A percentile compares a stretch with the other conserved stretches of the same genome.
Conservation (phyloP, 2,113 vertebrate genomes). For the Isurus oxyrinchus region DNA sequence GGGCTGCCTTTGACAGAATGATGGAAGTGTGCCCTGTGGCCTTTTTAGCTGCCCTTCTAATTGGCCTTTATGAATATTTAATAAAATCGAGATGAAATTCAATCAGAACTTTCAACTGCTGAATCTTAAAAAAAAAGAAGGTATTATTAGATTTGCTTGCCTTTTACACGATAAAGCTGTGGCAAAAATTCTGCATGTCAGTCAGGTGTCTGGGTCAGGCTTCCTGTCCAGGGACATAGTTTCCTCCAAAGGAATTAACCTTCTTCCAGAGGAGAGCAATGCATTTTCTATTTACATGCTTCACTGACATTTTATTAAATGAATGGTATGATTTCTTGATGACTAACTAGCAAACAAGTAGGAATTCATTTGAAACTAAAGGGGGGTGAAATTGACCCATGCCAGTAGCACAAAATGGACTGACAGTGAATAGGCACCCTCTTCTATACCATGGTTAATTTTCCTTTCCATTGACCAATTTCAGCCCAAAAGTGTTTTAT, state of each 20-base stretch:
- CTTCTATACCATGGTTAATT: too few relatives aligned
- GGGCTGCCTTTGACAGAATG: conserved; percentile 68
- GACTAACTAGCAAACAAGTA: neutral
- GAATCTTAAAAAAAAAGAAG: conserved; percentile 58
- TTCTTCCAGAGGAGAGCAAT: conserved; percentile 47
- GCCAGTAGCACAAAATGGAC: neutral
- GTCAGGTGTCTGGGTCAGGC: conserved; percentile 54
- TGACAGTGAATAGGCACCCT: neutral
- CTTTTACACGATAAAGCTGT: conserved; percentile 52
- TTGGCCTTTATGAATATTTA: conserved; percentile 96
- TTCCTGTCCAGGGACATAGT: conserved; percentile 50
- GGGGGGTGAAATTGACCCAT: neutral
- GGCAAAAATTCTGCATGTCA: conserved; percentile 50
- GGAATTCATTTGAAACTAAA: conserved; percentile 13
- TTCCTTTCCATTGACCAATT: neutral
- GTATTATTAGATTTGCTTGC: conserved; percentile 68
- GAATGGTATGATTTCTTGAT: conserved; percentile 26
- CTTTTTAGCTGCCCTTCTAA: conserved; percentile 83
- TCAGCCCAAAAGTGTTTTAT: neutral
- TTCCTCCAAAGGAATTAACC: conserved; percentile 70
- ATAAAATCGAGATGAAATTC: conserved; percentile 87
- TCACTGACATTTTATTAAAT: conserved; percentile 21
- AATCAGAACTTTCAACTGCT: conserved; percentile 82
- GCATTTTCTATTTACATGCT: conserved; percentile 5
- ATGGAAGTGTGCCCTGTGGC: conserved; percentile 68